phyloP scores from a whole-genome alignment of 37 sponge, comb jelly and placozoan genomes.

The Chondrilla cf. caribensis region DNA sequence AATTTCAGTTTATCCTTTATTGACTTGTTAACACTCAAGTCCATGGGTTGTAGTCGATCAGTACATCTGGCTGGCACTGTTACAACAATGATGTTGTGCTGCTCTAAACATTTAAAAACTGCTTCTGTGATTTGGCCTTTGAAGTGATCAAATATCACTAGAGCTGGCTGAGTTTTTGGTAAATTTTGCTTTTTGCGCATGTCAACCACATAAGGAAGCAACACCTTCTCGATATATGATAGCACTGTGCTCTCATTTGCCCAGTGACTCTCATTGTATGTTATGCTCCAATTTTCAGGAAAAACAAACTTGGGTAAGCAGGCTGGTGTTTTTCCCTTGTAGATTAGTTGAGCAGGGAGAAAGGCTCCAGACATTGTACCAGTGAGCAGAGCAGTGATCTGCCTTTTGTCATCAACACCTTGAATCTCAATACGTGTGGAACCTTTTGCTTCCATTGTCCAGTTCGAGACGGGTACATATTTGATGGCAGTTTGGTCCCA shows the following conservation, averaged over 20 bases:
- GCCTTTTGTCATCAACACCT: conserved; percentile 61
- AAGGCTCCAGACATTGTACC: conserved; percentile 45
- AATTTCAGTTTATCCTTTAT: background rate
- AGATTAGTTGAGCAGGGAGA: conserved; percentile 52
- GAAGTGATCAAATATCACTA: conserved; percentile 29
- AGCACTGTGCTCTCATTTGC: conserved; percentile 55
- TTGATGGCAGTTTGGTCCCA: conserved; percentile 67
- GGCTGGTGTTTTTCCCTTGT: conserved; percentile 35
- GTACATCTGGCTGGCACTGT: conserved; percentile 20
- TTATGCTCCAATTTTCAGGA: conserved; percentile 47
- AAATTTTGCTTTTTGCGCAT: background rate
- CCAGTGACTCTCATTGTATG: conserved; percentile 54
- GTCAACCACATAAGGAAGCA: conserved; percentile 32
- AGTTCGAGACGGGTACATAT: conserved; percentile 46
- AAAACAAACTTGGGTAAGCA: conserved; percentile 45
- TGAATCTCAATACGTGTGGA: conserved; percentile 46
- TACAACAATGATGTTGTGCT: conserved; percentile 11
- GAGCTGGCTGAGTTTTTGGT: conserved; percentile 10
- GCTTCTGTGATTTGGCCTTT: conserved; percentile 23
- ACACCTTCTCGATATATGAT: conserved; percentile 28
- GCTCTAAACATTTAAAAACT: conserved; percentile 10
- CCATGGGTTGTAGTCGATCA: conserved; percentile 20
- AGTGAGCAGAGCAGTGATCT: conserved; percentile 54
- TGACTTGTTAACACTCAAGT: conserved; percentile 17
- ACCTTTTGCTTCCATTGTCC: conserved; percentile 57